Conservation (phyloP, 2,113 vertebrate species). For the Struthio camelus region DNA sequence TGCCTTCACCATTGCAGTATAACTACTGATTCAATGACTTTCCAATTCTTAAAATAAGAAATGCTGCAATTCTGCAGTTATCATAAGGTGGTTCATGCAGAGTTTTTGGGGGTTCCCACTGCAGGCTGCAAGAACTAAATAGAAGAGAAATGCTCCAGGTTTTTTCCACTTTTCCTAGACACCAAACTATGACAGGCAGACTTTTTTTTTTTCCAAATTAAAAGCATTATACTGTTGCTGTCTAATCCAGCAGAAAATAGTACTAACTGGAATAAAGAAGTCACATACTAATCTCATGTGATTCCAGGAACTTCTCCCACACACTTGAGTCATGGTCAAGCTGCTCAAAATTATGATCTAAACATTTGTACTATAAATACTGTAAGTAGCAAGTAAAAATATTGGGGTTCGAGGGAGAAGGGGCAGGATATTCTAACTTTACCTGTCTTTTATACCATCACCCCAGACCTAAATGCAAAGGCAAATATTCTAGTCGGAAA, state of each 20-base stretch:
- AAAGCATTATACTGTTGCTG: not conserved
- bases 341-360: not conserved
- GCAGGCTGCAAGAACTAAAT: not conserved
- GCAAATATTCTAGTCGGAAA: not conserved
- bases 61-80: not conserved
- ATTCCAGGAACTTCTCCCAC: conserved; percentile 16
- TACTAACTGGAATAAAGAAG: not conserved
- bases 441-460: not conserved
- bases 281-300: not conserved
- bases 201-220: not conserved
- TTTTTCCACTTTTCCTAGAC: not conserved
- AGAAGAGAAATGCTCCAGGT: not conserved
- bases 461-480: not conserved
- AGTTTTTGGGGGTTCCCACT: not conserved
- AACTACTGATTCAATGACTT: not conserved
- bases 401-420: too few species aligned
- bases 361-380: not conserved
- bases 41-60: not conserved
- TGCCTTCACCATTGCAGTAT: not conserved
- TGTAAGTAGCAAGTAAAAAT: not conserved
- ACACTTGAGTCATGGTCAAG: conserved; percentile 34
- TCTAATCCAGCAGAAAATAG: not conserved
- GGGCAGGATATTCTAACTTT: not conserved
- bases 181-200: not conserved
- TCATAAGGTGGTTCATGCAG: not conserved